Base-by-base conservation (phyloP, 2,888 invertebrate genomes). In the Eupithecia dodoneata region DNA sequence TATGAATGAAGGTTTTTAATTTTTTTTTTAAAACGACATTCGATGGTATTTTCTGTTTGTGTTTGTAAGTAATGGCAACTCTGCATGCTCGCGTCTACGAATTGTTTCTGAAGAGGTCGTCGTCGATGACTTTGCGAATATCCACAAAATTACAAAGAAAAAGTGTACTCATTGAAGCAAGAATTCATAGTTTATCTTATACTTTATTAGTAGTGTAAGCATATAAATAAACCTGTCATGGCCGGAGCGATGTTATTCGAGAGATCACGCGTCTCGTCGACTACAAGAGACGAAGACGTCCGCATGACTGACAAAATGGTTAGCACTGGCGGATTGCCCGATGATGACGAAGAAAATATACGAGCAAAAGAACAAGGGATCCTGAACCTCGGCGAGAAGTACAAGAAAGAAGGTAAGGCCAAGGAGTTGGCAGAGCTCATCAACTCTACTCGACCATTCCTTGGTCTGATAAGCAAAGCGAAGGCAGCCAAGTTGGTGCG, bases 401-500 rank as follows among this genome's bases (percentile, higher is more conserved):
- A 99, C 92, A 98, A 99, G 94, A 98, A 98, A 88, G 98, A 98
- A 92, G 98, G 98, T 89, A 98, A 98, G 93, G 99, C 99, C 82
- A 98, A 98, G 93, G 98, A 98, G 92, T 95, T 98, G 84, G 98
- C 98, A 30, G 98, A 98, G 86, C 96, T 99, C 83, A 99, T 99
- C 88, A 98, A 98, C 95, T 97, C 97, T 80, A 99, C 99, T 72
- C 97, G 99, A 86, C 99, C 99, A 18, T 99, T 99, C 91, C 96
- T 99, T 79, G 97, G 97, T 86, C 96, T 97, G 85, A 98, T 99
- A 88, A 99, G 99, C 91, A 99, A 99, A 96, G 99, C 99, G 55
- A 99, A 99, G 95, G 99, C 99, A 74, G 99, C 99, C 0, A 99
- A 99, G 94, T 95, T 99, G 86, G 99, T 99, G 10, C 97, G 99